Base-by-base conservation (phyloP, 1,140 invertebrate genomes). In the Cylas formicarius region DNA sequence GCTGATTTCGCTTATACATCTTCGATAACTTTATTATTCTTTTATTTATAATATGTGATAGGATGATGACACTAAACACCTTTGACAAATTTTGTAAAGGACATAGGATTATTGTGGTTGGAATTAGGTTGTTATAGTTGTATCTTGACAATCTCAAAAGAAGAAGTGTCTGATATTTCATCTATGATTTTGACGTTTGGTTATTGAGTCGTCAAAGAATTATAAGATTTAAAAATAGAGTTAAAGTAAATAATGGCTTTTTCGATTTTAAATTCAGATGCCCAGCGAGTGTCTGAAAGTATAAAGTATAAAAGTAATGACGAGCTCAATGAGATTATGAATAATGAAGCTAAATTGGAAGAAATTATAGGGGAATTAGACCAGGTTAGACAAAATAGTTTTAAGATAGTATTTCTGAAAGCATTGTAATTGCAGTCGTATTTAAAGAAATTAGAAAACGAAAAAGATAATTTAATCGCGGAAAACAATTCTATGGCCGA, bases 401-500 rank as follows among this genome's bases (percentile, higher is more conserved):
- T 18, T 20, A 20, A 24, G 1, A 20, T 18, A 29, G 29, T 26
- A 21, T 18, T 0, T 5, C 10, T 29, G 29, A n/a, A 17, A 13
- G 13, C 19, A 26, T 17, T 7, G 26, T 24, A 4, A 9, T 60
- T 62, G 58, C 45, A 56, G 58, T 68, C 68, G 22, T 60, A 90
- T 80, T 73, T 90, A 1, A 82, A 87, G 63, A 77, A 82, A 41
- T 72, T 87, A 51, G 82, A 85, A 60, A 72, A 75, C 8, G 86
- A 93, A 55, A 89, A 89, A 54, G 86, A 91, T 63, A 80, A 82
- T 65, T 67, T 92, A 31, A 79, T 93, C 57, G 85, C 82, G 2
- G 83, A 81, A 50, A 94, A 92, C 61, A 82, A 86, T 61, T 86
- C 80, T 19, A 66, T 90, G 35, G 89, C 90, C 2, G 90, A 95